phyloP scores from a whole-genome alignment of 2,888 invertebrate species.

The Thumatha senex region DNA sequence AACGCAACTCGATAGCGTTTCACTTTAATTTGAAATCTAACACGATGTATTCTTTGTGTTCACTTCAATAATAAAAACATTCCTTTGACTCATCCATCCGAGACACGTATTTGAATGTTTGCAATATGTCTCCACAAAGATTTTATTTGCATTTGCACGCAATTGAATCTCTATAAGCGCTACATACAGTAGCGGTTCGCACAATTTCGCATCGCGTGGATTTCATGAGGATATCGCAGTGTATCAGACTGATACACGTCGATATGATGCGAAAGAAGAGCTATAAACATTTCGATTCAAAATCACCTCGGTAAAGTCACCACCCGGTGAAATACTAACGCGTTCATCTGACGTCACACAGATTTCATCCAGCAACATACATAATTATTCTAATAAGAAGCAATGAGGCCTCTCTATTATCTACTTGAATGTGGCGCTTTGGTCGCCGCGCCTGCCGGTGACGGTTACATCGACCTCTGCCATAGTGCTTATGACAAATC shows the following conservation, averaged over 20 bases:
- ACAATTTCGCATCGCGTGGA: conserved; percentile 22
- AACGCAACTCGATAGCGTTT: conserved; percentile 52
- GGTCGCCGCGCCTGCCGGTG: conserved; percentile 27
- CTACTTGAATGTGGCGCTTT: conserved; percentile 29
- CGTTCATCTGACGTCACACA: conserved; percentile 48
- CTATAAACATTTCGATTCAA: conserved; percentile 54
- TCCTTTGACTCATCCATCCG: conserved; percentile 76
- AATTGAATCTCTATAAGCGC: conserved; percentile 45
- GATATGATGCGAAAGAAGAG: conserved; percentile 58
- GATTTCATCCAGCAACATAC: conserved; percentile 45
- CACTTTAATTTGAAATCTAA: conserved; percentile 70
- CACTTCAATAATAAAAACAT: conserved; percentile 73
- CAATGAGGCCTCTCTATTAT: conserved; percentile 26
- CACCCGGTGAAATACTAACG: conserved; percentile 49
- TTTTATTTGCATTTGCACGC: conserved; percentile 53
- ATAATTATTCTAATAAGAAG: conserved; percentile 38
- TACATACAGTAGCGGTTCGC: conserved; percentile 48
- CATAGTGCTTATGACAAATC: conserved; percentile 12
- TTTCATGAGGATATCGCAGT: conserved; percentile 38
- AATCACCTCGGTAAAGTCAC: conserved; percentile 56
- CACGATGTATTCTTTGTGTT: conserved; percentile 64
- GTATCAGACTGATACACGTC: conserved; percentile 45
- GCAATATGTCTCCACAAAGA: conserved; percentile 62
- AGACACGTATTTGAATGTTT: conserved; percentile 75
- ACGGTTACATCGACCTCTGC: conserved; percentile 10